Evolutionary conservation across 2,888 invertebrate species (phyloP).

Genomic region (Tenthredo scrophulariae): DNA sequence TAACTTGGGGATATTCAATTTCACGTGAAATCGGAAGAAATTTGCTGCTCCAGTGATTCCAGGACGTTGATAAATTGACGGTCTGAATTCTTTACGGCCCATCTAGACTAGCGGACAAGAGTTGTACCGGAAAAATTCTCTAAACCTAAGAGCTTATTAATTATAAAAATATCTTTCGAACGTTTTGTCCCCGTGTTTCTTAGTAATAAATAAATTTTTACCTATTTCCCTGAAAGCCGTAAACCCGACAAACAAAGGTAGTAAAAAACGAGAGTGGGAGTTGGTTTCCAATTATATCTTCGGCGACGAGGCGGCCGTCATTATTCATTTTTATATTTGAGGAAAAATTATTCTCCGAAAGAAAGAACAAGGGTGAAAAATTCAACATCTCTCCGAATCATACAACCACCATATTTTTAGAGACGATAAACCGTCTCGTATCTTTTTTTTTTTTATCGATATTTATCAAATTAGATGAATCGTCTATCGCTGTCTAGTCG

Average conservation of each 20-base stretch:
- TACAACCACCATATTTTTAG: background rate
- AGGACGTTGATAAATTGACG: conserved; percentile 26
- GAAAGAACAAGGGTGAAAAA: background rate
- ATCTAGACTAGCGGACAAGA: background rate
- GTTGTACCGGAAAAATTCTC: background rate
- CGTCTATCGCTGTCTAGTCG: background rate
- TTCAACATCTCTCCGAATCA: background rate
- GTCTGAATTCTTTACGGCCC: background rate
- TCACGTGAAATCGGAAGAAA: conserved; percentile 33
- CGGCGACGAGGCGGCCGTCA: background rate
- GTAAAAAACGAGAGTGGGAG: background rate
- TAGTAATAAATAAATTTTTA: background rate
- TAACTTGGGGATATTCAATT: conserved; percentile 30
- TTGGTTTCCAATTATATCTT: background rate
- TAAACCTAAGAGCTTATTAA: background rate
- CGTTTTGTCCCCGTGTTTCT: too few species aligned
- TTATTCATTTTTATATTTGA: background rate
- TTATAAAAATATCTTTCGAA: background rate
- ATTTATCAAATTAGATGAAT: background rate
- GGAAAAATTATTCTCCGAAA: background rate
- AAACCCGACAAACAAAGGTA: background rate
- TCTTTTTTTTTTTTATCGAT: background rate
- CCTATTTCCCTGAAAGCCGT: background rate
- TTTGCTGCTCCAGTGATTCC: background rate
- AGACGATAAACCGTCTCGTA: background rate